These are phyloP conservation scores for Peromyscus melanophrys DNA, from an alignment of 2,797 vertebrate species.

Conservation along the genomic window DNA sequence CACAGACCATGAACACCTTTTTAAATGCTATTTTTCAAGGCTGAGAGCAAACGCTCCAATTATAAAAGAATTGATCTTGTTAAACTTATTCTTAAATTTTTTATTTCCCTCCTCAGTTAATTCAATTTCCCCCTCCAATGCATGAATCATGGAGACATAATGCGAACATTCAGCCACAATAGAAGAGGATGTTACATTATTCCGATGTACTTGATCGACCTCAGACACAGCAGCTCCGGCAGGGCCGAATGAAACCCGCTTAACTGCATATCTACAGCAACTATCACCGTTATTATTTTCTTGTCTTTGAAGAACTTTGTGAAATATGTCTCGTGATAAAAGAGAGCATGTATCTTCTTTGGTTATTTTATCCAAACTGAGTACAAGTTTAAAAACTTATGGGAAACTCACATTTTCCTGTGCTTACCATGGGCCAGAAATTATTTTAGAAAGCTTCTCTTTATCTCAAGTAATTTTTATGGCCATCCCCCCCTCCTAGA, in stretches of 20 bases:
- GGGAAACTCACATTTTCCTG: neutral
- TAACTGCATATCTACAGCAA: neutral
- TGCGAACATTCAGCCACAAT: slow-evolving; percentile 79
- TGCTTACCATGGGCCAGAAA: neutral
- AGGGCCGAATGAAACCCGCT: slow-evolving; percentile 49
- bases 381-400: slow-evolving; percentile 44
- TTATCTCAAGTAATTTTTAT: neutral
- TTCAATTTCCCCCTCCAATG: slow-evolving; percentile 84
- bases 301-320: slow-evolving; percentile 28
- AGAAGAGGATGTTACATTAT: slow-evolving; percentile 75
- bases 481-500: neutral
- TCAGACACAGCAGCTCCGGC: slow-evolving; percentile 58
- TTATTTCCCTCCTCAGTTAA: slow-evolving; percentile 85
- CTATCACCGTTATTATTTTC: slow-evolving; percentile 57
- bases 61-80: slow-evolving; percentile 87
- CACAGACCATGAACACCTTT: slow-evolving; percentile 85
- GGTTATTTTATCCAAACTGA: slow-evolving; percentile 51
- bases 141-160: slow-evolving; percentile 85
- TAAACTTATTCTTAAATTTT: slow-evolving; percentile 87
- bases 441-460: neutral
- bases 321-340: slow-evolving; percentile 52
- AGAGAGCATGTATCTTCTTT: slow-evolving; percentile 43
- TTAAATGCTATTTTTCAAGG: slow-evolving; percentile 85
- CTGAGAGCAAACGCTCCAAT: slow-evolving; percentile 82
- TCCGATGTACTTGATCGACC: slow-evolving; percentile 74